Evolutionary conservation across 2,797 vertebrate genomes (phyloP), one percentile per base, ranked within the genome.

Genomic region (Falco rusticolus): DNA sequence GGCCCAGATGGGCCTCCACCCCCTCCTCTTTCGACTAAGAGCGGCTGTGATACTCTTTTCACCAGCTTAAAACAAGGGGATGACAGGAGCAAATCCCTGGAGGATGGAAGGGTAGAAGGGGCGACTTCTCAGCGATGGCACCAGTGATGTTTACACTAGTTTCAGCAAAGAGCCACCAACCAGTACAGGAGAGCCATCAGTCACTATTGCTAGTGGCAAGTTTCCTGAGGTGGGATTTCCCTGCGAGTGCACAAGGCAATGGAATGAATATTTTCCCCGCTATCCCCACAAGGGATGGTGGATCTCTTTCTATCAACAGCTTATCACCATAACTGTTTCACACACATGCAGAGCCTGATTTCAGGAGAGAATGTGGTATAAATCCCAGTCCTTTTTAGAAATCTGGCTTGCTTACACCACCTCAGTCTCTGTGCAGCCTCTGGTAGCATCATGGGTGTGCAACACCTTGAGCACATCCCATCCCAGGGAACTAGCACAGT

Each of bases 1-100:
- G 96, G 96, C 96, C 97, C 98, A 98, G 97, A 98, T 98, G 97
- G 97, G 95, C 97, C 97, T 91, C 98, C 97, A 70, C 97, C 97
- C 96, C 97, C 97, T 98, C 97, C 28, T 97, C 93, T 97, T 98
- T 97, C 96, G 96, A 95, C 96, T 97, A 96, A 94, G 97, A 97
- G 94, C 6, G 71, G 87, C 97, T 93, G 80, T 87, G 91, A 94
- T 96, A 97, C 90, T 96, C 95, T 96, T 94, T 96, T 97, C 97
- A 96, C 97, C 94, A 97, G 96, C 78, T 92, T 97, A 90, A 93
- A 94, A 93, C 94, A 94, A 56, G 87, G 91, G 95, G 84, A 92
- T 93, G 84, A 91, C 95, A 97, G 90, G 96, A 96, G 90, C 94
- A 97, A 95, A 95, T 92, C 92, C 63, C 90, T 61, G 60, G 19